These are phyloP conservation scores for Ochlodes sylvanus DNA, from an alignment of 2,888 invertebrate genomes.

Conservation along the genomic window DNA sequence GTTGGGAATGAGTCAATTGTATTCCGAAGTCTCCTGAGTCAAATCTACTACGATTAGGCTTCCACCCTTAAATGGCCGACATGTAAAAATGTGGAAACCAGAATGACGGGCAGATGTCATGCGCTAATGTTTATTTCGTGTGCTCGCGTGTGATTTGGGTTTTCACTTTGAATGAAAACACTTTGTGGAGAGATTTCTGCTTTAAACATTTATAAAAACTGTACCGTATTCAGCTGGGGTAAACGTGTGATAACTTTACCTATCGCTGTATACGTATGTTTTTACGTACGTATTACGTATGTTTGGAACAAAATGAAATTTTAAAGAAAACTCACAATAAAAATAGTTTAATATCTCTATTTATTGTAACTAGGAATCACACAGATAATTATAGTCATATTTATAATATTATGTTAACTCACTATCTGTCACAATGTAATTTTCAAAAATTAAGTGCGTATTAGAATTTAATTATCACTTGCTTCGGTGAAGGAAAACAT, in stretches of 20 bases:
- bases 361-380: too few relatives aligned
- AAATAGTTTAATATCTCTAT: too few relatives aligned
- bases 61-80: not conserved
- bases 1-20: too few relatives aligned
- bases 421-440: too few relatives aligned
- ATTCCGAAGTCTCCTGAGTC: not conserved
- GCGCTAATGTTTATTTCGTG: conserved; percentile 16
- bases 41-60: not conserved
- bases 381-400: too few relatives aligned
- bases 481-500: too few relatives aligned
- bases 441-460: too few relatives aligned
- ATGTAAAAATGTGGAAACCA: not conserved
- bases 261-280: not conserved
- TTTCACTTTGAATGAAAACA: not conserved
- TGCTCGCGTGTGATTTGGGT: conserved; percentile 10
- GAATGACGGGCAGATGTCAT: conserved; percentile 17
- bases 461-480: too few relatives aligned
- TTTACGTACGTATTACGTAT: too few relatives aligned
- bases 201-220: not conserved
- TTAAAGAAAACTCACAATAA: too few relatives aligned
- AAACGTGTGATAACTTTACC: not conserved
- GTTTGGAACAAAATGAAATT: too few relatives aligned
- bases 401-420: too few relatives aligned
- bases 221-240: not conserved
- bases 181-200: conserved; percentile 3